phyloP scores from a whole-genome alignment of 2,888 invertebrate genomes.

The Cheiracanthium punctorium region DNA sequence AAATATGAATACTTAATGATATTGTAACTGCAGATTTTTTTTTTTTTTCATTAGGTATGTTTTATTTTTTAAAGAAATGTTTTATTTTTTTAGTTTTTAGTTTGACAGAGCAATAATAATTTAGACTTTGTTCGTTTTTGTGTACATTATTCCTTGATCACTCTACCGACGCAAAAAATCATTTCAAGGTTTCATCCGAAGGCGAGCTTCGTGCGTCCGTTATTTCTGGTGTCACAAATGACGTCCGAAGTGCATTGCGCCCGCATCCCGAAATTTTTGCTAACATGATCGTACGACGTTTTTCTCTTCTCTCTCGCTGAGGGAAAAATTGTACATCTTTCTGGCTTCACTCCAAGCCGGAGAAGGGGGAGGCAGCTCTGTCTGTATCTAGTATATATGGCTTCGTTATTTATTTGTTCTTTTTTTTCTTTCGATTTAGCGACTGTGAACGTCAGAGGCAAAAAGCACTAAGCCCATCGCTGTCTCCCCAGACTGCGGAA shows the following conservation, averaged over 20 bases:
- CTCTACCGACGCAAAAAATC: too few species aligned
- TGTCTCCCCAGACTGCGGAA: conserved; percentile 58
- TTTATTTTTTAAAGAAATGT: too few species aligned
- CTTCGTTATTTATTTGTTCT: neutral
- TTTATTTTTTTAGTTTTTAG: too few species aligned
- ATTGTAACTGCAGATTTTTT: too few species aligned
- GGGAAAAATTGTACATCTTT: neutral
- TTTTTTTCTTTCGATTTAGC: neutral
- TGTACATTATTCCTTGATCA: too few species aligned
- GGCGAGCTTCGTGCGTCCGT: neutral
- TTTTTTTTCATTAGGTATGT: too few species aligned
- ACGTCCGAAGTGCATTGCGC: conserved; percentile 27
- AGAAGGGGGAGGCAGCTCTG: neutral
- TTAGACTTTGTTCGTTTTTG: too few species aligned
- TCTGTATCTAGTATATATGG: neutral
- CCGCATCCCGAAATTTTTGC: neutral
- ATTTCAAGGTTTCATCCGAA: neutral
- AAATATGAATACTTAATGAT: too few species aligned
- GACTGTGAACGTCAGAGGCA: neutral
- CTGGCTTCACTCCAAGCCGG: neutral
- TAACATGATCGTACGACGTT: neutral
- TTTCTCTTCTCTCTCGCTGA: neutral
- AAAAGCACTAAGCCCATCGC: neutral
- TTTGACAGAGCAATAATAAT: too few species aligned
- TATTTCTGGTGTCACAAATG: conserved; percentile 13